These are phyloP conservation scores for Scaptomyza caliginosa DNA, from an alignment of 2,888 invertebrate species.

Conservation along the genomic window DNA sequence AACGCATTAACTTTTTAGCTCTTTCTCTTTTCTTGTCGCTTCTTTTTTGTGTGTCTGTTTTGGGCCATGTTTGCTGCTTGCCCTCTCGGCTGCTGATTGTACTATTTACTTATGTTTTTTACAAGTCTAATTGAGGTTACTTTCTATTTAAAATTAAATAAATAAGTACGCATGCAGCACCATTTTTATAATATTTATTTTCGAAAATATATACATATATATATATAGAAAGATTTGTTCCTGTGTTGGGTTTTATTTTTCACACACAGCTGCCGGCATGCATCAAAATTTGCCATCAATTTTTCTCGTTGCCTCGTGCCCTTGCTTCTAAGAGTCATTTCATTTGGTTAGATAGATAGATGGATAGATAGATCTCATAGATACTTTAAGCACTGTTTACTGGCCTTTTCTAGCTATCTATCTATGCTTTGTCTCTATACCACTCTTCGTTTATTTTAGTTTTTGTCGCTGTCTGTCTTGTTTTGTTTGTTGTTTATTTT, in stretches of 20 bases:
- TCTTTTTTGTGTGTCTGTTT: not conserved
- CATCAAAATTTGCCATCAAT: slow-evolving; percentile 76
- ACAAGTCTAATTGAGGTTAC: slow-evolving; percentile 77
- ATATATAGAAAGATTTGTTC: slow-evolving; percentile 14
- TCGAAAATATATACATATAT: not conserved
- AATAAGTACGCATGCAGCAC: slow-evolving; percentile 61
- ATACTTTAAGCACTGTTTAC: slow-evolving; percentile 14
- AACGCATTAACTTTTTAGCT: not conserved
- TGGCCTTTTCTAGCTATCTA: not conserved
- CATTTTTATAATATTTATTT: slow-evolving; percentile 23
- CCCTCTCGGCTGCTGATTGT: not conserved
- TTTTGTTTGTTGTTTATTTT: slow-evolving; percentile 63
- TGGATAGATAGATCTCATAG: slow-evolving; percentile 3
- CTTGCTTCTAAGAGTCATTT: slow-evolving; percentile 38
- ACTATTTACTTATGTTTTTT: slow-evolving; percentile 75
- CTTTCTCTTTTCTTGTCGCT: not conserved
- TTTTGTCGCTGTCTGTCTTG: not conserved
- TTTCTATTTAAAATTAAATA: slow-evolving; percentile 75
- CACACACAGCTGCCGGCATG: slow-evolving; percentile 70
- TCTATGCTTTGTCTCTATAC: not conserved
- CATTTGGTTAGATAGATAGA: slow-evolving; percentile 31
- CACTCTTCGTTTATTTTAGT: not conserved
- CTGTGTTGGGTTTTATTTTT: slow-evolving; percentile 51
- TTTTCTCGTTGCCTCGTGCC: slow-evolving; percentile 42
- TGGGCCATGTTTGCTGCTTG: slow-evolving; percentile 39